Conservation (phyloP, 2,113 vertebrate genomes). For the Etheostoma cragini region DNA sequence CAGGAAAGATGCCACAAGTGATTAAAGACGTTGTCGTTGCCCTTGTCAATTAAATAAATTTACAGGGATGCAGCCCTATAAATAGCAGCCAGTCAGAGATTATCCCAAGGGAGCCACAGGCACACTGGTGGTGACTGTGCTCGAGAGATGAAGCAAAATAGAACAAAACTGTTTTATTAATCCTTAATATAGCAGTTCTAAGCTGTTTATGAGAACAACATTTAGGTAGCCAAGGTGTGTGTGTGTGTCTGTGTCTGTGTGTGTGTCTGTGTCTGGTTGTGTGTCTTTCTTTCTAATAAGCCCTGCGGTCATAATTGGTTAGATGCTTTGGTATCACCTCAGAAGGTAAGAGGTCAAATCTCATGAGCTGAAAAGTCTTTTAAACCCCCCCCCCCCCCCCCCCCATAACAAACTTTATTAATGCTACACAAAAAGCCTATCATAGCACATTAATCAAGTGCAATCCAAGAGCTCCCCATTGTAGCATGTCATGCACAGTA, state of each 20-base stretch:
- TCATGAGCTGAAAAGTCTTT: not conserved
- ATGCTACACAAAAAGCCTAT: slow-evolving; percentile 42
- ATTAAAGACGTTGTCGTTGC: slow-evolving; percentile 20
- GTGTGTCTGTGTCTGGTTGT: too few species aligned
- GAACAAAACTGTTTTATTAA: not conserved
- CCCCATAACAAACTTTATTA: slow-evolving; percentile 30
- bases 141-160: not conserved
- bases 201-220: not conserved
- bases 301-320: not conserved
- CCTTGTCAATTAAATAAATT: slow-evolving; percentile 24
- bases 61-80: slow-evolving; percentile 4
- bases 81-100: slow-evolving; percentile 7
- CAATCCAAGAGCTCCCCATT: slow-evolving; percentile 30
- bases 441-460: slow-evolving; percentile 37
- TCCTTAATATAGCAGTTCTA: not conserved
- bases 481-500: slow-evolving; percentile 20
- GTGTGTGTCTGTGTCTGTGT: too few species aligned
- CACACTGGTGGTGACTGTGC: not conserved
- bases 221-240: not conserved
- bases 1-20: slow-evolving; percentile 12
- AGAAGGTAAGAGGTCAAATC: not conserved
- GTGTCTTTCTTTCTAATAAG: not conserved
- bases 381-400: slow-evolving; percentile 5
- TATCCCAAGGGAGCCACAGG: not conserved
- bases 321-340: not conserved